These are phyloP conservation scores for Aythya baeri DNA, from an alignment of 2,113 vertebrate species.

Conservation along the genomic window DNA sequence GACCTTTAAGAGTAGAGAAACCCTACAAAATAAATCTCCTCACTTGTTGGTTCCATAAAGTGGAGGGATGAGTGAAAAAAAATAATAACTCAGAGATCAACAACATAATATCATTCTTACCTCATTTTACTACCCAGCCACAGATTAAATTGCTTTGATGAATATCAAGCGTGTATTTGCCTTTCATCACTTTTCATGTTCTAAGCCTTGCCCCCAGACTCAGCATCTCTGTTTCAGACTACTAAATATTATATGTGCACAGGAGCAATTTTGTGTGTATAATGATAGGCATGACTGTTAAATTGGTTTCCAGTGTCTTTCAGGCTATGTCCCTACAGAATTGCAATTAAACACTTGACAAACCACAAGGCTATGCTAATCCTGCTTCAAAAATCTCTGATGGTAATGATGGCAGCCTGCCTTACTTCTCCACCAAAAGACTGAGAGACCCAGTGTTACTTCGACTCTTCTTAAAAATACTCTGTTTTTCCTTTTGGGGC, in stretches of 20 bases:
- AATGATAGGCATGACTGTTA: slow-evolving; percentile 41
- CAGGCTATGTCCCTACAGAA: slow-evolving; percentile 17
- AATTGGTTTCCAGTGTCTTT: slow-evolving; percentile 60
- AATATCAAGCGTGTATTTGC: slow-evolving; percentile 14
- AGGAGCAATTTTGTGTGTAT: slow-evolving; percentile 26
- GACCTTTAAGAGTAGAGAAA: neutral
- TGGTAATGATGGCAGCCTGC: slow-evolving; percentile 28
- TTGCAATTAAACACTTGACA: slow-evolving; percentile 64
- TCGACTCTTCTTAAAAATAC: slow-evolving; percentile 5
- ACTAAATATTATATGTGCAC: neutral
- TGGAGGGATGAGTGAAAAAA: neutral
- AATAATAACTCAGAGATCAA: neutral
- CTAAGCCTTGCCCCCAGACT: neutral
- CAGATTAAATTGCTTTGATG: slow-evolving; percentile 47
- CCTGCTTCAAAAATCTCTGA: slow-evolving; percentile 13
- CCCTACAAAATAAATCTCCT: neutral
- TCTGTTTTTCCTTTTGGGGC: neutral
- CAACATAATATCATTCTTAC: neutral
- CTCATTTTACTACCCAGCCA: neutral
- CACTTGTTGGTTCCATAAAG: neutral
- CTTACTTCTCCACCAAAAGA: slow-evolving; percentile 15
- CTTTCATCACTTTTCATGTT: slow-evolving; percentile 44
- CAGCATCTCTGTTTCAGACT: slow-evolving; percentile 18
- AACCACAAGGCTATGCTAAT: slow-evolving; percentile 54
- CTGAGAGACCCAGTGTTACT: neutral